Evolutionary conservation across 2,797 vertebrate species (phyloP).

Genomic region (Anguilla megastoma): DNA sequence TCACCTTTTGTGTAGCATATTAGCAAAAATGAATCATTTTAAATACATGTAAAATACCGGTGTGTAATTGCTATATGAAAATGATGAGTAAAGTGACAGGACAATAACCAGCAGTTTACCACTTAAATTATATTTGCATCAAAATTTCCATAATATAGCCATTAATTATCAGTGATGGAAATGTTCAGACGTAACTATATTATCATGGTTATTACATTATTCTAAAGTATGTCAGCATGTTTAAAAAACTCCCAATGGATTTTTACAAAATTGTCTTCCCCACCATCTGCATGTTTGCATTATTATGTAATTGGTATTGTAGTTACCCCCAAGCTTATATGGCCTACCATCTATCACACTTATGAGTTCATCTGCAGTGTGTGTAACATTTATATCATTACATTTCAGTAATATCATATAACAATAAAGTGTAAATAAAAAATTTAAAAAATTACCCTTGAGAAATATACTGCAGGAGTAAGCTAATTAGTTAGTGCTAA

Average conservation of each 20-base stretch:
- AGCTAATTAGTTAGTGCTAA: constrained; percentile 5
- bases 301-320: constrained; percentile 1
- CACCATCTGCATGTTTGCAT: constrained; percentile 6
- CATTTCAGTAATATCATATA: constrained; percentile 16
- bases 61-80: neutral
- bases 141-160: neutral
- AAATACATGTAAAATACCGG: neutral
- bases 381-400: constrained; percentile 9
- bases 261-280: neutral
- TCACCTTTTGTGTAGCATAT: neutral
- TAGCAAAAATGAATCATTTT: neutral
- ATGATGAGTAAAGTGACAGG: neutral
- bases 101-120: neutral
- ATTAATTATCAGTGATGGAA: neutral
- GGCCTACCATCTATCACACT: constrained; percentile 9
- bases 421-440: neutral
- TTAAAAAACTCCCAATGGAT: neutral
- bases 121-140: neutral
- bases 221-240: neutral
- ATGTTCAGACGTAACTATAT: neutral
- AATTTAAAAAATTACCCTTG: neutral
- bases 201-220: constrained; percentile 5
- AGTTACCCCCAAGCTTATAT: constrained; percentile 12
- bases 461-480: neutral
- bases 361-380: neutral